A percentile compares a stretch with the other conserved stretches of the same genome.
phyloP scores from a whole-genome alignment of 2,113 vertebrate genomes.

The Melanocharis versteri region DNA sequence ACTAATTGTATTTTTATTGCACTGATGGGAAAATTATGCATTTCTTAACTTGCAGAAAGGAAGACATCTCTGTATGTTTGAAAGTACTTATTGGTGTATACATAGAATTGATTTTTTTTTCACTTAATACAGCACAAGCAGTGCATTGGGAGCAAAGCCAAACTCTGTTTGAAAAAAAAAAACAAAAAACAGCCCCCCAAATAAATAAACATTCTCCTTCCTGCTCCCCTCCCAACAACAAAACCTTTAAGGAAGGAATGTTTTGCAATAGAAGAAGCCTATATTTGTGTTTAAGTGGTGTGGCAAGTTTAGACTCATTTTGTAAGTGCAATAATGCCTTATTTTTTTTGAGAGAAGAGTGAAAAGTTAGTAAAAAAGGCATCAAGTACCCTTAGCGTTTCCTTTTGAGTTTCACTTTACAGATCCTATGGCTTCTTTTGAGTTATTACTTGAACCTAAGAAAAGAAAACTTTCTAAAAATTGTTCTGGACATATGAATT shows the following conservation, averaged over 20 bases:
- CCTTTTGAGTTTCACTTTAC: background rate
- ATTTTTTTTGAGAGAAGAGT: background rate
- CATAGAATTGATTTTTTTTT: background rate
- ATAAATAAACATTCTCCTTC: fast-evolving
- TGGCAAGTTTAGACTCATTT: background rate
- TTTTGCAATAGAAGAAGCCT: background rate
- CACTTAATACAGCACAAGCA: background rate
- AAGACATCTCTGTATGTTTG: background rate
- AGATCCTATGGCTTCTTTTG: background rate
- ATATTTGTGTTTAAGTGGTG: background rate
- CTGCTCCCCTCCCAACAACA: fast-evolving
- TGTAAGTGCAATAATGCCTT: background rate
- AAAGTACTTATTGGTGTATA: background rate
- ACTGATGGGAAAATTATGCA: background rate
- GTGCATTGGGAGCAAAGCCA: background rate
- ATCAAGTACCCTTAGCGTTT: background rate
- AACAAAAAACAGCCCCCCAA: fast-evolving
- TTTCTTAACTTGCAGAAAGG: background rate
- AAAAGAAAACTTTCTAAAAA: background rate
- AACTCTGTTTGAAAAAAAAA: background rate
- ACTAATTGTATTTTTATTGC: background rate
- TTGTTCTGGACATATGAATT: background rate
- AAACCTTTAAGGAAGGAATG: background rate
- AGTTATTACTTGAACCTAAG: background rate
- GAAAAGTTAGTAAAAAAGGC: background rate